phyloP scores from a whole-genome alignment of 1,140 invertebrate genomes.

The Cyrtorhinus lividipennis region DNA sequence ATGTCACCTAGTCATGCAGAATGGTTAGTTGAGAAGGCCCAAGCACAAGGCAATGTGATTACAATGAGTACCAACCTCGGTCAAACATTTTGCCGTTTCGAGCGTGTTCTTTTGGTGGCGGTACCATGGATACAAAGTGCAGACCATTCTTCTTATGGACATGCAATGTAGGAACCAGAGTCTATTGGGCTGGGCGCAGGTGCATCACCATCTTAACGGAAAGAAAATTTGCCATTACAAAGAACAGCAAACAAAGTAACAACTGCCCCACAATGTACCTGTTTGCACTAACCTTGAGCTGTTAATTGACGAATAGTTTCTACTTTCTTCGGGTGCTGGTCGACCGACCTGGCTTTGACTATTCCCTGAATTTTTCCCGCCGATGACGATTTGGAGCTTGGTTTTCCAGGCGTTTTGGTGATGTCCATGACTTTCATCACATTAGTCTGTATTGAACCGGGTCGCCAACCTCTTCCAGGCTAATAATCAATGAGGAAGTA shows the following conservation, averaged over 20 bases:
- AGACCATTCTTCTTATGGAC: slow-evolving; percentile 39
- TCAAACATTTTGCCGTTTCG: too few relatives aligned
- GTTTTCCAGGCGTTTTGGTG: slow-evolving; percentile 28
- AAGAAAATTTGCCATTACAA: too few relatives aligned
- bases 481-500: too few relatives aligned
- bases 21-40: too few relatives aligned
- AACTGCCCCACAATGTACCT: too few relatives aligned
- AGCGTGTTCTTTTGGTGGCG: too few relatives aligned
- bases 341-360: background rate
- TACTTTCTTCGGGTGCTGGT: too few relatives aligned
- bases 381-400: background rate
- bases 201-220: slow-evolving; percentile 13
- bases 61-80: too few relatives aligned
- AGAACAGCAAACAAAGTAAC: too few relatives aligned
- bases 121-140: slow-evolving; percentile 40
- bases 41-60: too few relatives aligned
- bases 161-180: slow-evolving; percentile 36
- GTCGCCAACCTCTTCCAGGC: slow-evolving; percentile 38
- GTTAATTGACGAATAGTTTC: background rate
- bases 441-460: slow-evolving; percentile 36
- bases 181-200: slow-evolving; percentile 26
- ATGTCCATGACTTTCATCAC: slow-evolving; percentile 35
- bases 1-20: too few relatives aligned
- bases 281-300: background rate
- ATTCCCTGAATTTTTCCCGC: too few relatives aligned